Conservation (phyloP, 2,113 vertebrate genomes). For the Corythaeola cristata region DNA sequence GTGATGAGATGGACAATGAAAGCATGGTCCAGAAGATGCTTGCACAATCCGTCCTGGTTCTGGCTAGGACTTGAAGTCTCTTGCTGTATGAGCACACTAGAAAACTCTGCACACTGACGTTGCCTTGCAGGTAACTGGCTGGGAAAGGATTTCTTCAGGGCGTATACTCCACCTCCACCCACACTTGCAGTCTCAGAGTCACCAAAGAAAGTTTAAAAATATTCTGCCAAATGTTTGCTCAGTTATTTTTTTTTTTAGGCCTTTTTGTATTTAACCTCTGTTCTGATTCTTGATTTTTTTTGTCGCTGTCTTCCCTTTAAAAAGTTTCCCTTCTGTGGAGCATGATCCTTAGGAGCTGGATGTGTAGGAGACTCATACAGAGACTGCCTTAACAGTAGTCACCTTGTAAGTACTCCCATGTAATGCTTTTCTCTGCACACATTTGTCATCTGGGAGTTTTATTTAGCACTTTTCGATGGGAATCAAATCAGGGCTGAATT, state of each 20-base stretch:
- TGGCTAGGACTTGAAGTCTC: neutral
- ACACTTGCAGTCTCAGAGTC: conserved; percentile 51
- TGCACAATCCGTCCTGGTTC: conserved; percentile 12
- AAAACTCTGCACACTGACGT: neutral
- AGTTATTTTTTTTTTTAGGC: conserved; percentile 46
- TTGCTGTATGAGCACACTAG: neutral
- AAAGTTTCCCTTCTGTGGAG: neutral
- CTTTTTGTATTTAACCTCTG: conserved; percentile 8
- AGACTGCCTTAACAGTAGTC: neutral
- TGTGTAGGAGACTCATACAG: neutral
- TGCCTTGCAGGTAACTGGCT: neutral
- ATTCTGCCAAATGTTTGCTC: conserved; percentile 57
- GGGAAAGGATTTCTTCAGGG: conserved; percentile 7
- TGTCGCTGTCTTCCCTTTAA: neutral
- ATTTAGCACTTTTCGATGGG: neutral
- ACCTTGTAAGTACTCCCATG: neutral
- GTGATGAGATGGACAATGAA: neutral
- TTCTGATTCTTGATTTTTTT: neutral
- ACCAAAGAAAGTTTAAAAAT: conserved; percentile 69
- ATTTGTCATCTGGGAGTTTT: conserved; percentile 3
- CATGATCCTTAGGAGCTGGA: neutral
- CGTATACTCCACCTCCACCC: conserved; percentile 38
- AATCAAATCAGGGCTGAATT: conserved; percentile 14
- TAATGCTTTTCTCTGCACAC: neutral
- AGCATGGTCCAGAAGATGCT: neutral